These are phyloP conservation scores for Anguilla pacifica DNA, from an alignment of 2,797 vertebrate genomes.

Conservation along the genomic window DNA sequence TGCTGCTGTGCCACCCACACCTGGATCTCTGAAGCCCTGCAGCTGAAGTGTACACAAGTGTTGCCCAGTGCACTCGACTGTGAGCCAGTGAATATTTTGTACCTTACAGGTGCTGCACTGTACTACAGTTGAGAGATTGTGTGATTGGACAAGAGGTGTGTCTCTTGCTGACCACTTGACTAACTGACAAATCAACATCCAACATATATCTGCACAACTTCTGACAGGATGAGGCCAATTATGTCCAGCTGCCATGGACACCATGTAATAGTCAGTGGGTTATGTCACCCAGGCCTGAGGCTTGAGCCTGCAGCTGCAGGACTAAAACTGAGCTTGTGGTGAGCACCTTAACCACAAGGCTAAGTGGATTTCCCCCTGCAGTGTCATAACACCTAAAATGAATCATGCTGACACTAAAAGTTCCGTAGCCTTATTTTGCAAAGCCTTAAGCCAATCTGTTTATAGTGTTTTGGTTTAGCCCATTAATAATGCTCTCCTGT, in stretches of 20 bases:
- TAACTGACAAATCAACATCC: neutral
- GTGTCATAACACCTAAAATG: neutral
- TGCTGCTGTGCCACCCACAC: neutral
- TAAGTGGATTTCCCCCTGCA: neutral
- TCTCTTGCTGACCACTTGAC: neutral
- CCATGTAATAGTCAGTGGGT: neutral
- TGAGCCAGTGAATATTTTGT: neutral
- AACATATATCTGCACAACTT: neutral
- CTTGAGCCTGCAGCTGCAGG: neutral
- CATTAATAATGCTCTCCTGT: neutral
- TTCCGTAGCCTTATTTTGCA: neutral
- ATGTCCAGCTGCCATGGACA: neutral
- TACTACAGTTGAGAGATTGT: neutral
- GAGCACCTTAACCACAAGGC: neutral
- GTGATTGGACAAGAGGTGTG: neutral
- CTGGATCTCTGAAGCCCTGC: neutral
- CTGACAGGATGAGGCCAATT: neutral
- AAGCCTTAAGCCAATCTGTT: neutral
- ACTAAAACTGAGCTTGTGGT: neutral
- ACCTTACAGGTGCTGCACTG: neutral
- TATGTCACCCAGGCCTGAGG: neutral
- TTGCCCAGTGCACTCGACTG: neutral
- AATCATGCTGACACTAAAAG: neutral
- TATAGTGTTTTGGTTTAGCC: neutral
- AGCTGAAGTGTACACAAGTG: neutral